These are phyloP conservation scores for Sclerodermus sp. DNA, from an alignment of 2,888 invertebrate species.

Conservation along the genomic window DNA sequence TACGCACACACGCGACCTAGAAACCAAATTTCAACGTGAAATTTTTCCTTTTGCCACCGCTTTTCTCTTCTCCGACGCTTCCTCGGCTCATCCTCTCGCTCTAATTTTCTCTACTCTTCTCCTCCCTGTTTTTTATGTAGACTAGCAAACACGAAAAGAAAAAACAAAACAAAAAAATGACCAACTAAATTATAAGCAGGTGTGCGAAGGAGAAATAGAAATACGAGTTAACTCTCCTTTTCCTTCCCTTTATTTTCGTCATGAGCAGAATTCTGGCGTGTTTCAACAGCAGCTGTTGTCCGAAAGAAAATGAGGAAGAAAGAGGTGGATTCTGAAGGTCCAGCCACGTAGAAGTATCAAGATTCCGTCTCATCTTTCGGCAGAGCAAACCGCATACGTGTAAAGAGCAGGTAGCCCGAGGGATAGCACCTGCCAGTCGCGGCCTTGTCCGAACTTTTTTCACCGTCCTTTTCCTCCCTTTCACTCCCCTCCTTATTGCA, in stretches of 20 bases:
- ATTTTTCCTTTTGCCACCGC: too few species aligned
- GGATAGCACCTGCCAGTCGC: constrained; percentile 27
- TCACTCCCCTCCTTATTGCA: neutral
- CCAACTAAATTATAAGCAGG: too few species aligned
- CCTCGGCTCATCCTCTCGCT: too few species aligned
- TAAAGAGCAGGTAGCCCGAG: constrained; percentile 13
- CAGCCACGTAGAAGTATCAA: constrained; percentile 11
- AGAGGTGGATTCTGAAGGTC: constrained; percentile 19
- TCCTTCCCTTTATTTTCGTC: neutral
- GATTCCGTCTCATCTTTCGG: constrained; percentile 10
- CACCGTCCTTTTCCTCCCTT: constrained; percentile 2
- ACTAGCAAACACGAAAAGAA: too few species aligned
- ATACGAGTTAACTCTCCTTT: neutral
- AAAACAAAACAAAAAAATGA: too few species aligned
- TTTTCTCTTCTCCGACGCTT: too few species aligned
- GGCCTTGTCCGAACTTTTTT: neutral
- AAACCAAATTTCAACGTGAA: too few species aligned
- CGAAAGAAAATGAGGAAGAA: constrained; percentile 10
- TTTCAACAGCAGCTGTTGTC: constrained; percentile 6
- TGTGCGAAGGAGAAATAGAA: neutral
- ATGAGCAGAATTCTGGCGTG: constrained; percentile 5
- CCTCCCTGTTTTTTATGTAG: too few species aligned
- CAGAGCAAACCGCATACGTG: constrained; percentile 4
- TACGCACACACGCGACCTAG: too few species aligned
- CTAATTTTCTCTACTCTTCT: too few species aligned